Evolutionary conservation across 2,113 vertebrate species (phyloP).

Genomic region (Otus sunia): DNA sequence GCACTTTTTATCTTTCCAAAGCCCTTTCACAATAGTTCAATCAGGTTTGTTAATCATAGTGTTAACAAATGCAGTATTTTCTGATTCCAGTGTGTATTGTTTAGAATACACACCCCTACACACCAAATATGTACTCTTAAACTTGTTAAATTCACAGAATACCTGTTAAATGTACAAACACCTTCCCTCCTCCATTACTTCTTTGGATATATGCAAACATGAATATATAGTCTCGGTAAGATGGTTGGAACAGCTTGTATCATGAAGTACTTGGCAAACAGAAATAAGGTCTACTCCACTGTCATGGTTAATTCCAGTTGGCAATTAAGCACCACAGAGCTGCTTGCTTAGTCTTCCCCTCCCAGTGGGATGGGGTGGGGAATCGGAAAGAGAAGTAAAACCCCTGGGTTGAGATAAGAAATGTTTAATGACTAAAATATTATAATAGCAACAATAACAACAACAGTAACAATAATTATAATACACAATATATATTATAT

Average conservation of each 20-base stretch:
- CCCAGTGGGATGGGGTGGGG: too few species aligned
- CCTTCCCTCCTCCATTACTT: fast-evolving
- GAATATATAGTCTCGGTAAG: not conserved
- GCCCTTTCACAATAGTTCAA: not conserved
- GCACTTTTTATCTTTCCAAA: not conserved
- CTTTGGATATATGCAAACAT: not conserved
- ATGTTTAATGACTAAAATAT: too few species aligned
- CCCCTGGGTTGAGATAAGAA: too few species aligned
- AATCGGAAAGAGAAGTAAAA: too few species aligned
- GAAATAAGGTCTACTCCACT: not conserved
- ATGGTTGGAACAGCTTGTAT: not conserved
- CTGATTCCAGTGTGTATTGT: not conserved
- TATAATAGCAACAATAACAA: too few species aligned
- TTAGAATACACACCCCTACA: not conserved
- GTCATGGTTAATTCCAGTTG: too few species aligned
- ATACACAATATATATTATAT: too few species aligned
- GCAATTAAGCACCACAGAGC: too few species aligned
- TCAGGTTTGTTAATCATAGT: not conserved
- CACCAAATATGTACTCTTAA: not conserved
- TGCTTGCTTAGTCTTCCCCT: too few species aligned
- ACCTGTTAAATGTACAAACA: not conserved
- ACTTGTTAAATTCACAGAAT: not conserved
- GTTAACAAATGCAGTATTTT: not conserved
- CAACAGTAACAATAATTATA: too few species aligned
- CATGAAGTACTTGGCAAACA: not conserved